Percentiles rank a stretch among this genome's conserved stretches.
phyloP scores from a whole-genome alignment of 2,888 invertebrate genomes.

The Scaeva pyrastri region DNA sequence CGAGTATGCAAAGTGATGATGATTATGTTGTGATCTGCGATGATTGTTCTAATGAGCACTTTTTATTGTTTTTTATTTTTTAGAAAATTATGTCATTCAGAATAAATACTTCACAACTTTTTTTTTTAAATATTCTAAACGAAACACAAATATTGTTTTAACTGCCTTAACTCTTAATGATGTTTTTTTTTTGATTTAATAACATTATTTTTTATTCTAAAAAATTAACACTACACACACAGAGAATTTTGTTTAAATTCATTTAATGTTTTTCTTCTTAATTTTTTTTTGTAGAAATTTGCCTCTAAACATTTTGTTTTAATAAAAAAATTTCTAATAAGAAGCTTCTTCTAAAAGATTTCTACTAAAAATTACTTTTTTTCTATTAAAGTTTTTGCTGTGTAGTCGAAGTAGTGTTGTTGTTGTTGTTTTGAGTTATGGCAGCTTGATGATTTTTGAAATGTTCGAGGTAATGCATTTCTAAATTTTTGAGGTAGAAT shows the following conservation, averaged over 20 bases:
- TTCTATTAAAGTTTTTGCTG: conserved; percentile 17
- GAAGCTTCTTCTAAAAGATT: conserved; percentile 51
- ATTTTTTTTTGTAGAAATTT: conserved; percentile 70
- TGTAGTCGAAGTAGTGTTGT: neutral
- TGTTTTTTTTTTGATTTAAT: neutral
- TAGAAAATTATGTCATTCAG: neutral
- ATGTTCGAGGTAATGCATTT: conserved; percentile 46
- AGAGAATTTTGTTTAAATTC: conserved; percentile 21
- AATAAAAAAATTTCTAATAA: conserved; percentile 55
- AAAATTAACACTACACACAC: conserved; percentile 63
- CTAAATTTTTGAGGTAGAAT: conserved; percentile 63
- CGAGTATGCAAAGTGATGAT: conserved; percentile 4
- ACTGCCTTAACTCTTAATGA: conserved; percentile 29
- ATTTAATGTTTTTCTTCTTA: conserved; percentile 1
- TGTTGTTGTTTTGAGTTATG: conserved; percentile 41
- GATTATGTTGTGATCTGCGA: conserved; percentile 5
- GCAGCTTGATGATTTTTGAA: conserved; percentile 37
- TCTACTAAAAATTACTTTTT: conserved; percentile 38
- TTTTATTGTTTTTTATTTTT: neutral
- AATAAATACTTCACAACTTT: neutral
- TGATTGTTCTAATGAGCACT: neutral
- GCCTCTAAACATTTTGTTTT: conserved; percentile 70
- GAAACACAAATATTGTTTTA: neutral
- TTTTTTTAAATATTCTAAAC: neutral
- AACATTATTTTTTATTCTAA: conserved; percentile 4